These are phyloP conservation scores for Nymphicus hollandicus DNA, from an alignment of 2,113 vertebrate species.

Conservation along the genomic window DNA sequence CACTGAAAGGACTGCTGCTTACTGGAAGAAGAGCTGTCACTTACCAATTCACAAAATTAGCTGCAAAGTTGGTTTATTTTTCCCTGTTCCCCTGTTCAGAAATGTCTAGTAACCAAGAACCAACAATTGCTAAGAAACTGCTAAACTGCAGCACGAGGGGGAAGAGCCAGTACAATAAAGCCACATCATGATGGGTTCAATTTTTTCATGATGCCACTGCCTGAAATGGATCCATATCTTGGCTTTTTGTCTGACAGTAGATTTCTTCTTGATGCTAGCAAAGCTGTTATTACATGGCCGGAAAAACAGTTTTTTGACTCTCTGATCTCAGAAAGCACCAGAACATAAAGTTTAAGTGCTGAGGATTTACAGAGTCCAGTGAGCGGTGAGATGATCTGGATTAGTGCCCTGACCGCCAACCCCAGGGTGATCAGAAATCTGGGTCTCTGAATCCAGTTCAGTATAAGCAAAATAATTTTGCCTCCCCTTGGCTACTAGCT, in stretches of 20 bases:
- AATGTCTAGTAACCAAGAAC: background rate
- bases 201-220: background rate
- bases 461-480: background rate
- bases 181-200: background rate
- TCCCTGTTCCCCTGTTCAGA: background rate
- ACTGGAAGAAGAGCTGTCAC: background rate
- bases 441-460: background rate
- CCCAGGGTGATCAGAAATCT: background rate
- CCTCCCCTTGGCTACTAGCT: background rate
- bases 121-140: background rate
- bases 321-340: background rate
- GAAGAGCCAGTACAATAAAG: background rate
- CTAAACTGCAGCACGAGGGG: background rate
- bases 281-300: background rate
- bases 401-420: background rate
- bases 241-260: background rate
- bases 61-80: background rate
- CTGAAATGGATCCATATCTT: background rate
- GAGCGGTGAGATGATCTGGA: constrained; percentile 35
- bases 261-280: background rate
- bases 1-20: background rate
- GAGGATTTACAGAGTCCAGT: constrained; percentile 29
- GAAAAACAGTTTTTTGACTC: background rate
- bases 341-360: constrained; percentile 24
- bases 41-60: background rate